Evolutionary conservation across 2,888 invertebrate genomes (phyloP), one percentile per base, ranked within the genome.

Genomic region (Biston betularia): DNA sequence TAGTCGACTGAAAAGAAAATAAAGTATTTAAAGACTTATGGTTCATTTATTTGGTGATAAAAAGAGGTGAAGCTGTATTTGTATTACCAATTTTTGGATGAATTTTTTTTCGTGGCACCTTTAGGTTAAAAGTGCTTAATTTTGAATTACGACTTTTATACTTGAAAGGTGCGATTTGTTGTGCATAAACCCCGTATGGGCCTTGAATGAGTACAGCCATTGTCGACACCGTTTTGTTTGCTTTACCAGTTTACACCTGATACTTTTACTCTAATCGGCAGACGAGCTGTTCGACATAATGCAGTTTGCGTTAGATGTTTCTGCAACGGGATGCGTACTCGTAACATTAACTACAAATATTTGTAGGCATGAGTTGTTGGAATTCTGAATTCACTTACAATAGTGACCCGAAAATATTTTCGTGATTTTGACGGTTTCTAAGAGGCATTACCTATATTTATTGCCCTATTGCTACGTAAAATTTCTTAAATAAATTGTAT

Each of bases 221-320:
- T 69, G 70, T 60, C 62, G 53, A 57, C 48, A 53, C 59, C 48
- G 60, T 14, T 72, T 63, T 78, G 68, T 82, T 80, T 79, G 61
- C 71, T 60, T 65, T 77, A 65, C 73, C 76, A 63, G 75, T 79
- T 80, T 59, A 65, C 65, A 62, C 65, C 44, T 68, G 68, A 68
- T 71, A 68, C 70, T 73, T 73, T 73, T 71, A 68, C 71, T 58
- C 52, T 64, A 65, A 66, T 68, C 69, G 67, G 54, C 64, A 56
- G 54, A 49, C 62, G 33, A 44, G n/a, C 55, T 34, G 52, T 42
- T 46, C 56, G 60, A 56, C 46, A 44, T 12, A 59, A 49, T 68
- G 67, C 67, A 68, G 55, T 67, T 63, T 66, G 56, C 45, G 58
- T 53, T 44, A 38, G 49, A 59, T 54, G 46, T 50, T 59, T 44